A percentile compares a stretch with the other conserved stretches of the same genome.
Evolutionary conservation across 2,888 invertebrate species (phyloP).

Genomic region (Caenorhabditis doughertyi): DNA sequence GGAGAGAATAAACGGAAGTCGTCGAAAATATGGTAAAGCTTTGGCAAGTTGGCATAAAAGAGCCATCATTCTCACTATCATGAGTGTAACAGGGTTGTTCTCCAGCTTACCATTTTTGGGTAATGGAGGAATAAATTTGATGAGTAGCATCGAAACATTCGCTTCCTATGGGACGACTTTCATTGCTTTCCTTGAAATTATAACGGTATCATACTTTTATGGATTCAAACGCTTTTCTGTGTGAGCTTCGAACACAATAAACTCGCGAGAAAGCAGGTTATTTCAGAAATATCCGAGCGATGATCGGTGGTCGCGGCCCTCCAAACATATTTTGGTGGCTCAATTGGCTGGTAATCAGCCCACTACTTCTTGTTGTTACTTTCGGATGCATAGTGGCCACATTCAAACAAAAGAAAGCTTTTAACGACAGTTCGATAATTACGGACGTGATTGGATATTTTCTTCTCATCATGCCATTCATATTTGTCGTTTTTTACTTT

Average conservation of each 20-base stretch:
- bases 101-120: conserved; percentile 53
- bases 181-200: conserved; percentile 51
- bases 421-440: neutral
- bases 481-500: conserved; percentile 55
- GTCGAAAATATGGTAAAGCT: conserved; percentile 55
- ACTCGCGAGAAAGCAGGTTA: neutral
- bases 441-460: conserved; percentile 33
- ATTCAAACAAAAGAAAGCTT: neutral
- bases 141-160: conserved; percentile 43
- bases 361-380: conserved; percentile 26
- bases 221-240: conserved; percentile 64
- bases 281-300: conserved; percentile 61
- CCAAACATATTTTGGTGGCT: conserved; percentile 62
- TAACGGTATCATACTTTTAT: conserved; percentile 60
- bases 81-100: conserved; percentile 36
- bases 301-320: conserved; percentile 55
- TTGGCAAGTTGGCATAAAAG: conserved; percentile 52
- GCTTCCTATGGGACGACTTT: conserved; percentile 56
- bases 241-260: conserved; percentile 14
- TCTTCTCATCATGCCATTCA: conserved; percentile 35
- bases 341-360: conserved; percentile 60
- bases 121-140: conserved; percentile 45
- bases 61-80: conserved; percentile 35
- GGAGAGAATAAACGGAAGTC: conserved; percentile 58
- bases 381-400: conserved; percentile 51